Percentiles rank a stretch among this genome's conserved stretches.
Conservation (phyloP, 2,888 invertebrate genomes). For the Phengaris arion region DNA sequence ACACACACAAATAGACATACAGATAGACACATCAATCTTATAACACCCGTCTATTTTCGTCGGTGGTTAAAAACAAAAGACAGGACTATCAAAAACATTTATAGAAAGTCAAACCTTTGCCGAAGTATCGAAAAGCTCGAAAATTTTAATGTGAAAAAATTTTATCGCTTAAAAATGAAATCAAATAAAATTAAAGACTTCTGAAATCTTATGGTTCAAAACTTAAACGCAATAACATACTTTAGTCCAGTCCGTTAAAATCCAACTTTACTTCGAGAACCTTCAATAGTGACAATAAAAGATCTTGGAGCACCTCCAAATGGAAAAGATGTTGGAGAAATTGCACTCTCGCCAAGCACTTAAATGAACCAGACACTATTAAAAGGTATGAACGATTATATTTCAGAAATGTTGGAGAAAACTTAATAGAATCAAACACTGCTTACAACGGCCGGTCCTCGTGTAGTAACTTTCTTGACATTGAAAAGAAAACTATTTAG, state of each 20-base stretch:
- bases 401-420: conserved; percentile 17
- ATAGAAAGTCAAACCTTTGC: too few relatives aligned
- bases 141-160: background rate
- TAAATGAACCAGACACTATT: conserved; percentile 45
- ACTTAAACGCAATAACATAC: conserved; percentile 43
- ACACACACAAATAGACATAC: too few relatives aligned
- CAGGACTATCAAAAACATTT: too few relatives aligned
- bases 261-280: conserved; percentile 48
- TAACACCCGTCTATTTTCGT: too few relatives aligned
- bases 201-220: conserved; percentile 25
- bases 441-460: background rate
- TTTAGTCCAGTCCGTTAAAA: conserved; percentile 53
- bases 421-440: background rate
- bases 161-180: background rate
- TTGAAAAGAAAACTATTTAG: background rate
- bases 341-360: conserved; percentile 45
- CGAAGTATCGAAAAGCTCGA: background rate
- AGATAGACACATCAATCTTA: too few relatives aligned
- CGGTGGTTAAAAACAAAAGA: too few relatives aligned
- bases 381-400: conserved; percentile 53
- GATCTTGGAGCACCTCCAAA: conserved; percentile 70
- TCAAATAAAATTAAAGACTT: background rate
- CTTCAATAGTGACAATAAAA: conserved; percentile 66
- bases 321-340: conserved; percentile 58
- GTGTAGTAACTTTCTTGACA: background rate